phyloP scores from a whole-genome alignment of 2,113 vertebrate species.

The Condylura cristata region DNA sequence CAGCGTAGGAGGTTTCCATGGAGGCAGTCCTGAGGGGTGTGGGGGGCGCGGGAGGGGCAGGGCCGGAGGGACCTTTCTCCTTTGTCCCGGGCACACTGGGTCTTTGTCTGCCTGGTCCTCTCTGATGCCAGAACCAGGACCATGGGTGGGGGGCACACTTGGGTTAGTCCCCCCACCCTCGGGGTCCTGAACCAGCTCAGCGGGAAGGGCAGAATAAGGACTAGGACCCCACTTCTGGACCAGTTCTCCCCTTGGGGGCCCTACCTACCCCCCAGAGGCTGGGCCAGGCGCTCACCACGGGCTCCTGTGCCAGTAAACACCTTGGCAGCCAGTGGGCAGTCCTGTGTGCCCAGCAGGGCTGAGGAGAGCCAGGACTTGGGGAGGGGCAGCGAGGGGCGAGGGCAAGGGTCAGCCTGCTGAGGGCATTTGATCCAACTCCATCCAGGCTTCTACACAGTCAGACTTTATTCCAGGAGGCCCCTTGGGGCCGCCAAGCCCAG shows the following conservation, averaged over 20 bases:
- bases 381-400: neutral
- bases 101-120: slow-evolving; percentile 50
- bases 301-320: slow-evolving; percentile 52
- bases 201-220: neutral
- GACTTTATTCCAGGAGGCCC: slow-evolving; percentile 54
- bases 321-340: slow-evolving; percentile 34
- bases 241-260: neutral
- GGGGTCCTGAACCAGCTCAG: neutral
- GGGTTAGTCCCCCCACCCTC: neutral
- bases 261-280: slow-evolving; percentile 32
- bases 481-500: neutral
- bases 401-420: neutral
- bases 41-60: neutral
- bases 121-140: neutral
- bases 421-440: neutral
- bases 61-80: slow-evolving; percentile 66
- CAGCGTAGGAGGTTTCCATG: slow-evolving; percentile 71
- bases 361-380: neutral
- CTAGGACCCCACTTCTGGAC: neutral
- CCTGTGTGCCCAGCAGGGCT: neutral
- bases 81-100: slow-evolving; percentile 73
- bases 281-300: neutral
- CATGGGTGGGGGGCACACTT: neutral
- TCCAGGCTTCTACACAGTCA: neutral
- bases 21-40: slow-evolving; percentile 34